A percentile compares a stretch with the other conserved stretches of the same genome.
These are phyloP conservation scores for Zoanthus sociatus DNA, from an alignment of 92 coral and sea anemone species.

Conservation along the genomic window DNA sequence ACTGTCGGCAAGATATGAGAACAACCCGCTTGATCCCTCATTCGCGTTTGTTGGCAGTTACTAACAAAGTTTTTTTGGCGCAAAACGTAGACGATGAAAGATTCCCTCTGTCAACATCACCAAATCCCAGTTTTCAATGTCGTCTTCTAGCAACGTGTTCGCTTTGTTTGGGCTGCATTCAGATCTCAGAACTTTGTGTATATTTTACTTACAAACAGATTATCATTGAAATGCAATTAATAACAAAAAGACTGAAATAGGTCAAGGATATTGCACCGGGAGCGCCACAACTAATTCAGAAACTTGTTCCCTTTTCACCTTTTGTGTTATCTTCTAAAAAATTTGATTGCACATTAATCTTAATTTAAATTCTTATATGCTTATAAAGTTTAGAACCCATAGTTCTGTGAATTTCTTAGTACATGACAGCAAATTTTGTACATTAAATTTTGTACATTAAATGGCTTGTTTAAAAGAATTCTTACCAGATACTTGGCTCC, in stretches of 20 bases:
- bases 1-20: conserved; percentile 65
- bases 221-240: conserved; percentile 86
- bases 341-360: neutral
- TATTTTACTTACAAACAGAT: conserved; percentile 77
- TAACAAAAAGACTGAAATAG: conserved; percentile 40
- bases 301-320: neutral
- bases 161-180: conserved; percentile 77
- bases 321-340: neutral
- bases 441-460: conserved; percentile 11
- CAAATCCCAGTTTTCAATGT: conserved; percentile 58
- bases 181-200: conserved; percentile 65
- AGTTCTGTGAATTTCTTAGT: neutral
- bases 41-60: neutral
- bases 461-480: conserved; percentile 32
- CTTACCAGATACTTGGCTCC: conserved; percentile 1
- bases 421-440: neutral
- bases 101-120: conserved; percentile 42
- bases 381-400: neutral
- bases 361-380: neutral
- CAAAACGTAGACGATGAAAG: conserved; percentile 2
- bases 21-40: conserved; percentile 48
- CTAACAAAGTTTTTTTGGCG: conserved; percentile 29
- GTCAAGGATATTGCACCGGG: conserved; percentile 29
- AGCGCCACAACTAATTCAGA: neutral
- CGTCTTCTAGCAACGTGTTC: conserved; percentile 75